These are phyloP conservation scores for silkworm (Bombyx mori) DNA, from an alignment of 1,140 invertebrate genomes.

Conservation along the genomic window ASM3026992v2 NC_085116.1:11060501-11061000, in stretches of 20 bases:
- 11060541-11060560: too few relatives aligned
- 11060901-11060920: conserved; percentile 25
- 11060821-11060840: conserved; percentile 24
- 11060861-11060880: conserved; percentile 41
- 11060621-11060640: too few relatives aligned
- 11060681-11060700: conserved; percentile 24
- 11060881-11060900: conserved; percentile 21
- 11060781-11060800: conserved; percentile 4
- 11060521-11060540: too few relatives aligned
- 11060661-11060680: conserved; percentile 7
- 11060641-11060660: background rate
- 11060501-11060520: too few relatives aligned
- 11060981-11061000: too few relatives aligned
- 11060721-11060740: conserved; percentile 24
- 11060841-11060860: conserved; percentile 34
- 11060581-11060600: too few relatives aligned
- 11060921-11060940: too few relatives aligned
- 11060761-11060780: conserved; percentile 12
- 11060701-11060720: conserved; percentile 29
- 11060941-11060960: too few relatives aligned
- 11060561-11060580: too few relatives aligned
- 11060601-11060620: too few relatives aligned
- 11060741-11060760: conserved; percentile 25
- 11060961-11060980: too few relatives aligned
- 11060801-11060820: conserved; percentile 18